phyloP scores from a whole-genome alignment of 2,113 vertebrate genomes.

The Tetrao urogallus region DNA sequence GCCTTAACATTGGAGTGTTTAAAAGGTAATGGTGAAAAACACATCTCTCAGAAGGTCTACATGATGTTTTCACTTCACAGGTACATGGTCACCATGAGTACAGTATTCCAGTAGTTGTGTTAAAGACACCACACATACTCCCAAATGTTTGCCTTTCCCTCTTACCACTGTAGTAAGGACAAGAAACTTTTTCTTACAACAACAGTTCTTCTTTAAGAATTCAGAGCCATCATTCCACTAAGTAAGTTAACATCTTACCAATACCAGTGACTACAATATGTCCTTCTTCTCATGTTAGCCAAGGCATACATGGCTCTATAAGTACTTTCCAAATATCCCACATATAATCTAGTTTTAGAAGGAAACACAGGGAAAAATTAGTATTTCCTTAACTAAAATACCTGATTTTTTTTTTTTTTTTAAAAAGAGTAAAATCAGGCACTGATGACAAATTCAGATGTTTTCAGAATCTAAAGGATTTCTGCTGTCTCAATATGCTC shows the following conservation, averaged over 20 bases:
- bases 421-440: not conserved
- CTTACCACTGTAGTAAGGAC: not conserved
- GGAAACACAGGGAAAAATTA: rapidly evolving
- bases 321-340: not conserved
- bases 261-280: not conserved
- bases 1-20: not conserved
- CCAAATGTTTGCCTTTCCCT: not conserved
- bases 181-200: not conserved
- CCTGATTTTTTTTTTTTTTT: not conserved
- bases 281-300: not conserved
- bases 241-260: not conserved
- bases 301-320: not conserved
- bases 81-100: rapidly evolving
- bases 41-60: not conserved
- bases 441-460: not conserved
- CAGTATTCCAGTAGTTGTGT: rapidly evolving
- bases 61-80: not conserved
- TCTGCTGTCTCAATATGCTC: not conserved
- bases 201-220: not conserved
- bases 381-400: not conserved
- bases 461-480: not conserved
- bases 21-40: not conserved
- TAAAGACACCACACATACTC: too few species aligned
- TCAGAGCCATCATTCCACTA: not conserved
- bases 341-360: not conserved